A percentile compares a stretch with the other conserved stretches of the same genome.
Conservation (phyloP, 2,113 vertebrate genomes). For the Hyla sarda region DNA sequence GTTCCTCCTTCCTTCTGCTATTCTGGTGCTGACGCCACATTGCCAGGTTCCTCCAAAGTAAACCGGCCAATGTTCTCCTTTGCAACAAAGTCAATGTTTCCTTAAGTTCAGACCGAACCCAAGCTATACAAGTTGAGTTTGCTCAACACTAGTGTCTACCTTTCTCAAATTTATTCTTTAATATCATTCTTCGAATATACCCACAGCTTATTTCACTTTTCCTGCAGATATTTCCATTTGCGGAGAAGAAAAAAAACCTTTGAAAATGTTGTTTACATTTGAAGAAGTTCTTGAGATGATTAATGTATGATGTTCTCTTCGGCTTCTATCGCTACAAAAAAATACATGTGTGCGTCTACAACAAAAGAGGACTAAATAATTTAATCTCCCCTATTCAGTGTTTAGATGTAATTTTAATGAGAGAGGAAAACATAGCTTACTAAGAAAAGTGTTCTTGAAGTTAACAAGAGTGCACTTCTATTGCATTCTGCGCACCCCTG, state of each 20-base stretch:
- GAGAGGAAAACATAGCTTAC: conserved; percentile 39
- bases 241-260: neutral
- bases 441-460: conserved; percentile 27
- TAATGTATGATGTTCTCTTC: conserved; percentile 30
- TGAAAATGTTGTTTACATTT: conserved; percentile 33
- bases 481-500: neutral
- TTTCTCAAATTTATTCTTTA: too few species aligned
- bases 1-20: too few species aligned
- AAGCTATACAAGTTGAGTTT: too few species aligned
- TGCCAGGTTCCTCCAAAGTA: too few species aligned
- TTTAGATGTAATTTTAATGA: conserved; percentile 49
- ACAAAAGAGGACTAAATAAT: conserved; percentile 47
- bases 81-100: too few species aligned
- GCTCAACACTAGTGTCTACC: neutral
- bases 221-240: neutral
- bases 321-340: conserved; percentile 27
- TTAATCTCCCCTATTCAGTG: conserved; percentile 36
- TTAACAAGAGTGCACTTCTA: conserved; percentile 20
- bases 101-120: too few species aligned
- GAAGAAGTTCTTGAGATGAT: conserved; percentile 25
- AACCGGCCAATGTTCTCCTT: too few species aligned
- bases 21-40: too few species aligned
- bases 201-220: neutral
- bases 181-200: neutral
- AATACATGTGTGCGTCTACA: conserved; percentile 30